These are phyloP conservation scores for Strigamia transsilvanica DNA, from an alignment of 2,888 invertebrate genomes.

Conservation along the genomic window DNA sequence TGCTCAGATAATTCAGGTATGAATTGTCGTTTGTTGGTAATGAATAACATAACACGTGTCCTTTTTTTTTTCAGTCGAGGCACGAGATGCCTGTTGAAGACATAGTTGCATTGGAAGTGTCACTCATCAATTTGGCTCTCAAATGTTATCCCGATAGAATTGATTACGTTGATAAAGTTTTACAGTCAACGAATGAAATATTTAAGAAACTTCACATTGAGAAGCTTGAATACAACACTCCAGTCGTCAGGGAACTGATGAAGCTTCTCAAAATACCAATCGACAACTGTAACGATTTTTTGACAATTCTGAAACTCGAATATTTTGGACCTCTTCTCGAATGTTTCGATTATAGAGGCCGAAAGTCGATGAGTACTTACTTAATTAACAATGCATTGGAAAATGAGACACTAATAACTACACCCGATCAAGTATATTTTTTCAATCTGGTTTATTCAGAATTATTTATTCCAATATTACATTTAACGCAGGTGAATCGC, in stretches of 20 bases:
- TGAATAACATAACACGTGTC: neutral
- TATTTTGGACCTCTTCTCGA: conserved; percentile 87
- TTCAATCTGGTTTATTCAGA: neutral
- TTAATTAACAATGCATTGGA: conserved; percentile 90
- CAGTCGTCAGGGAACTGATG: conserved; percentile 91
- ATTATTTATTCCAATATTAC: neutral
- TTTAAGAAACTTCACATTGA: conserved; percentile 87
- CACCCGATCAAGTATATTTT: conserved; percentile 84
- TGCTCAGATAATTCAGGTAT: conserved; percentile 88
- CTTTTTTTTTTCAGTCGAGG: conserved; percentile 34
- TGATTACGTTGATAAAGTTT: conserved; percentile 93
- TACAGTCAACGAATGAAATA: conserved; percentile 88
- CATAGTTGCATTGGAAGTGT: conserved; percentile 92
- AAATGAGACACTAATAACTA: conserved; percentile 84
- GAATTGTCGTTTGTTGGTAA: no score
- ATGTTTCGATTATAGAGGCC: conserved; percentile 81
- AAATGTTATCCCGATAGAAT: conserved; percentile 95
- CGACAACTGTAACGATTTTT: conserved; percentile 91
- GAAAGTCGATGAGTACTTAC: conserved; percentile 86
- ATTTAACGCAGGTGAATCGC: conserved; percentile 72
- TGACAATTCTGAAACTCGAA: conserved; percentile 84
- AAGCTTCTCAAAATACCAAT: conserved; percentile 93
- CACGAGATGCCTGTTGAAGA: conserved; percentile 73
- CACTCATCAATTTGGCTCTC: conserved; percentile 91
- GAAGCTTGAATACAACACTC: conserved; percentile 78